Evolutionary conservation across 2,113 vertebrate species (phyloP), one percentile per base, ranked within the genome.

Genomic region (Bufo gargarizans): DNA sequence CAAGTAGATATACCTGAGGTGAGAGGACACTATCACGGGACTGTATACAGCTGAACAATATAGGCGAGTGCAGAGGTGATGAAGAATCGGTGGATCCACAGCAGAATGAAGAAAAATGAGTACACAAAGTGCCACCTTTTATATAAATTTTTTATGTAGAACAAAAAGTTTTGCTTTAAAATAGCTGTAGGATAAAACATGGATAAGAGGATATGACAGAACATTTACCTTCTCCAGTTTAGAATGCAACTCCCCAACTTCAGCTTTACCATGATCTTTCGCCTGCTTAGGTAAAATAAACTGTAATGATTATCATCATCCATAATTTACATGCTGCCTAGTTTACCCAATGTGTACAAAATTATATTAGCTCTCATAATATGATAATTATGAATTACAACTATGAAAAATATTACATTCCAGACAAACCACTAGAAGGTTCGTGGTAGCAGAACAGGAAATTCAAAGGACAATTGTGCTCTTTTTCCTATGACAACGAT

Each of bases 251-350:
- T 99, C 98, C 89, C 97, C 97, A 74, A 96, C 95, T 91, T 99
- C 98, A 77, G 94, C 95, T 92, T 98, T 99, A 0, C 97, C 96
- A 93, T 98, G 97, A 89, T 99, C 98, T 94, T 98, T 99, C 72
- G 96, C 96, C 98, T 99, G 94, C 87, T 91, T 92, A 91, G 94
- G 92, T 47, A 59, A 63, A 6, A 85, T 79, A 4, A 49, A 2
- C 4, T 22, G 20, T 56, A 13, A 79, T 0, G 14, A 77, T 33
- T 19, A 47, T 69, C 12, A 33, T 72, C 5, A 3, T 11, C 22
- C 22, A 69, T 67, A 11, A 33, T 69, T 69, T 65, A 20, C 63
- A 65, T 9, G 20, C 19, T 65, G 58, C 58, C 16, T 6, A 65
- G 4, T 69, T 22, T 69, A 33, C 6, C 61, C 20, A 69, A 69